Conservation (phyloP, 2,113 vertebrate species). For the Sebastes schlegelii region DNA sequence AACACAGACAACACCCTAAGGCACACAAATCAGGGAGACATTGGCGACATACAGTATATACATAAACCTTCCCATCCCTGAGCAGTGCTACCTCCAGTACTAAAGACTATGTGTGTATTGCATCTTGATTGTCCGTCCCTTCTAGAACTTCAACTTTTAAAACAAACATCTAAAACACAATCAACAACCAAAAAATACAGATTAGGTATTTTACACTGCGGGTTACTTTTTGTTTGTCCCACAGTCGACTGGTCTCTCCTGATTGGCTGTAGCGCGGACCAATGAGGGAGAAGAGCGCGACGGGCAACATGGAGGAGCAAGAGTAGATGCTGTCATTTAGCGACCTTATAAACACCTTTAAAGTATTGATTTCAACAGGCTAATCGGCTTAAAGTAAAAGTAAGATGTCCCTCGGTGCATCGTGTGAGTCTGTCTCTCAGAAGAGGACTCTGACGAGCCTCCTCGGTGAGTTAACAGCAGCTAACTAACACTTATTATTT, state of each 20-base stretch:
- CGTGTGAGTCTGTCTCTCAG: conserved; percentile 52
- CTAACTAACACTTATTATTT: not conserved
- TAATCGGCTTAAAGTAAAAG: accelerated
- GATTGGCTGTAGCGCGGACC: conserved; percentile 64
- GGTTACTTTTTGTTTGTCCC: conserved; percentile 30
- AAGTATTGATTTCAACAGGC: accelerated
- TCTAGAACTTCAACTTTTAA: not conserved
- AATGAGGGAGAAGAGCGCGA: conserved; percentile 63
- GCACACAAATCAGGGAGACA: too few species aligned
- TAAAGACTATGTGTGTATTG: too few species aligned
- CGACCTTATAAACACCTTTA: not conserved
- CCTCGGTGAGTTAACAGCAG: conserved; percentile 75
- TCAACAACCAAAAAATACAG: not conserved
- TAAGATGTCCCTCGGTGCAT: conserved; percentile 64
- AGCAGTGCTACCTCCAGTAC: too few species aligned
- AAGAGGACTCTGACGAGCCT: conserved; percentile 74
- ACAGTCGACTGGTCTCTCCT: not conserved
- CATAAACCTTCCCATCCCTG: too few species aligned
- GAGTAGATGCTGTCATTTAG: accelerated
- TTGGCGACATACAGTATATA: too few species aligned
- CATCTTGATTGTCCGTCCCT: too few species aligned
- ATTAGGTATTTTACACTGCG: not conserved
- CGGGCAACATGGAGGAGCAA: conserved; percentile 43
- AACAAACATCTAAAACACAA: not conserved
- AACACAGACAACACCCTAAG: too few species aligned